A percentile compares a stretch with the other conserved stretches of the same genome.
Evolutionary conservation across 92 coral and sea anemone species (phyloP).

Genomic region (Bergia puertoricense): DNA sequence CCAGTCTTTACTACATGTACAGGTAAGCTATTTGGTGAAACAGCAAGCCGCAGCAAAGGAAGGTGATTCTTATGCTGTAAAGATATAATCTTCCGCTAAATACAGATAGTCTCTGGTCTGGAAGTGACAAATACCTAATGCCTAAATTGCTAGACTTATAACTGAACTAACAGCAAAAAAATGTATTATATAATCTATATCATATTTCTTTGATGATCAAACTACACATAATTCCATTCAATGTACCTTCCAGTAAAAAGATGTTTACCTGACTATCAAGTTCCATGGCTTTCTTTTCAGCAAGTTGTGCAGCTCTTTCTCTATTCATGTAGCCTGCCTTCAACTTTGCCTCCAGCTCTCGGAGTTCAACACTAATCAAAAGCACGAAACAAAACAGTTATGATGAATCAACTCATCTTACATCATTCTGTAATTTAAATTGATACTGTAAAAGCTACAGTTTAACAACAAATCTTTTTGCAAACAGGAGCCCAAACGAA

Average conservation of each 20-base stretch:
- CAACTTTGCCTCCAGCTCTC: slow-evolving; percentile 92
- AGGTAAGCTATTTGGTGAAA: not conserved
- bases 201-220: too few species aligned
- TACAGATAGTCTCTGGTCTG: too few species aligned
- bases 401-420: not conserved
- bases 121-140: too few species aligned
- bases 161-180: too few species aligned
- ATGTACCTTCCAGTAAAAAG: not conserved
- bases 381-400: not conserved
- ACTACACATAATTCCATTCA: too few species aligned
- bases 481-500: not conserved
- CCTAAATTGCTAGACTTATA: too few species aligned
- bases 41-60: too few species aligned
- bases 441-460: not conserved
- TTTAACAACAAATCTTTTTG: not conserved
- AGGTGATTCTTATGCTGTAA: too few species aligned
- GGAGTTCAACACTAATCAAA: slow-evolving; percentile 78
- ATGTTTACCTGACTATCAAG: slow-evolving; percentile 69
- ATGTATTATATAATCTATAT: too few species aligned
- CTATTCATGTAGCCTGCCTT: slow-evolving; percentile 97
- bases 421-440: not conserved
- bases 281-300: slow-evolving; percentile 76
- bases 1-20: not conserved
- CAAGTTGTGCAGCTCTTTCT: slow-evolving; percentile 91
- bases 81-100: too few species aligned